A percentile compares a stretch with the other conserved stretches of the same genome.
These are phyloP conservation scores for Caenorhabditis doughertyi DNA, from an alignment of 2,888 invertebrate species.

Conservation along the genomic window DNA sequence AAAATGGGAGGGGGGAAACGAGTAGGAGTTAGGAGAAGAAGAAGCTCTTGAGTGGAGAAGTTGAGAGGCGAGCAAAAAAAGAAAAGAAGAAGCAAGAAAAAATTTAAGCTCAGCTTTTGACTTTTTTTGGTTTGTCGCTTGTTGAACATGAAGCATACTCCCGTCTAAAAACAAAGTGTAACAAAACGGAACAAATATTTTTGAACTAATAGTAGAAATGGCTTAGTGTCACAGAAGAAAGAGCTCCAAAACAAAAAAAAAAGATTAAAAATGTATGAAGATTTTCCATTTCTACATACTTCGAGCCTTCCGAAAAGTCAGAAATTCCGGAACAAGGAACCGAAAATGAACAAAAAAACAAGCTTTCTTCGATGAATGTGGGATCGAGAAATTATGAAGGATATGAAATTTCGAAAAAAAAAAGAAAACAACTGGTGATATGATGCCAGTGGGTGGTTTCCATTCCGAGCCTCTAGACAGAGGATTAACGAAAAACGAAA, in stretches of 20 bases:
- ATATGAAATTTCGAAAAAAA: no score
- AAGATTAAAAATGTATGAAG: not conserved
- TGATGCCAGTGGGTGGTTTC: not conserved
- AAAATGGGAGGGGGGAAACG: not conserved
- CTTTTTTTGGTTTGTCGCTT: not conserved
- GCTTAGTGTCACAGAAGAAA: no score
- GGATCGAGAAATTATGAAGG: not conserved
- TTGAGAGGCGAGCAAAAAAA: not conserved
- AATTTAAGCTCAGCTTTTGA: slow-evolving; percentile 7
- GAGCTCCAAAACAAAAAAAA: not conserved
- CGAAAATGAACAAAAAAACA: slow-evolving; percentile 4
- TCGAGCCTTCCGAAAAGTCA: no score
- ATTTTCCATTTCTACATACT: not conserved
- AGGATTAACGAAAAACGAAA: slow-evolving; percentile 7
- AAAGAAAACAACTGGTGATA: not conserved
- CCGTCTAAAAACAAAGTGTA: not conserved
- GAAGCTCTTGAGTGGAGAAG: slow-evolving; percentile 6
- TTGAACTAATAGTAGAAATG: not conserved
- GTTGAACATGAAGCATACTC: not conserved
- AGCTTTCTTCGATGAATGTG: not conserved
- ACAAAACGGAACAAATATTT: not conserved
- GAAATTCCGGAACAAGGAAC: no score
- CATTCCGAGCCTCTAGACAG: not conserved
- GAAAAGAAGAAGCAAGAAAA: not conserved
- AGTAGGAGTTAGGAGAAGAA: not conserved